Evolutionary conservation across 2,113 vertebrate species (phyloP), one percentile per base, ranked within the genome.

Genomic region (Galemys pyrenaicus): DNA sequence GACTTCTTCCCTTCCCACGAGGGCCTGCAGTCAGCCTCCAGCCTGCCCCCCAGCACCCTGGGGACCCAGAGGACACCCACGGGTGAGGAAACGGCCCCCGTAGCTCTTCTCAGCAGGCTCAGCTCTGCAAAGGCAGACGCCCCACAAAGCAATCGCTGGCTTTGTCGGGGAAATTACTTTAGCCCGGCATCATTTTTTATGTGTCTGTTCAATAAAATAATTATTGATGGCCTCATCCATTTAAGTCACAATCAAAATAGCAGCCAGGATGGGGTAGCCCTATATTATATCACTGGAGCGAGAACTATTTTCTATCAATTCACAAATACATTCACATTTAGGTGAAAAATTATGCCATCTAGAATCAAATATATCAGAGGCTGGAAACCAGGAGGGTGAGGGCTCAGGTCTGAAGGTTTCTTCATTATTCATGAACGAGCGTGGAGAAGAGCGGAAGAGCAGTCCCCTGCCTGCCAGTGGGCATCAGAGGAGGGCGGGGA

Each of bases 191-290:
- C 97, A 97, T 97, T 97, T 97, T 96, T 97, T 95, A 96, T 94
- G 95, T 91, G 95, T 84, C 93, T 93, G 95, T 75, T 97, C 96
- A 97, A 97, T 97, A 97, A 97, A 96, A 96, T 97, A 96, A 96
- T 97, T 97, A 96, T 96, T 97, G 96, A 97, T 93, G 96, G 96
- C 95, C 92, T 93, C 96, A 95, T 95, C 96, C 94, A 97, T 97
- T 97, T 96, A 95, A 96, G 94, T 97, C 97, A 96, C 96, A 83
- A 95, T 97, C 96, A 97, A 93, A 95, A 94, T 80, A 95, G 94
- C 96, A 60, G 92, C 80, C 95, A 65, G 58, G 71, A 97, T 41
- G 71, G 75, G 78, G 91, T 44, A 3, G 87, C 74, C 88, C 84
- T 75, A 30, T 62, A 85, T 96, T 97, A 88, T 95, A 95, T 96